These are phyloP conservation scores for Mesocentrotus franciscanus DNA, from an alignment of 53 echinoderm and acorn worm species.

Conservation along the genomic window DNA sequence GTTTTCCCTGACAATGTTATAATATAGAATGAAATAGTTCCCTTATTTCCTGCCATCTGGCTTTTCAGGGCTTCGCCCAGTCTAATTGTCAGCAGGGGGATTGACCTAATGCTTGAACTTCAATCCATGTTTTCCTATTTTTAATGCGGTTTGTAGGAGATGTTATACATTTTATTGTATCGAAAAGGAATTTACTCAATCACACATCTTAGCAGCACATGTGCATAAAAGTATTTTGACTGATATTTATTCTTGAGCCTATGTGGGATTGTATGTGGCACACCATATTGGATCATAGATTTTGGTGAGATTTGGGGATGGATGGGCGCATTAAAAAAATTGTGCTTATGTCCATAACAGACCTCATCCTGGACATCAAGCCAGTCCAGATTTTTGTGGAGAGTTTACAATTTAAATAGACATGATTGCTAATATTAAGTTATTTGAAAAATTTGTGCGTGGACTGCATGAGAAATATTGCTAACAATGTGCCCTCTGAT, in stretches of 20 bases:
- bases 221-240: not conserved
- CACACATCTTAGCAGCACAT: not conserved
- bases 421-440: too few species aligned
- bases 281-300: too few species aligned
- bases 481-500: too few species aligned
- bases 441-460: too few species aligned
- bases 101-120: not conserved
- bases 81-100: conserved; percentile 15
- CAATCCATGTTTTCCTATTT: conserved; percentile 16
- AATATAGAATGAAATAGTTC: not conserved
- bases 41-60: not conserved
- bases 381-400: too few species aligned
- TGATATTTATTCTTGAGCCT: not conserved
- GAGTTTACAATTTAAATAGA: too few species aligned
- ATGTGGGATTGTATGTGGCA: too few species aligned
- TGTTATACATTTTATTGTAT: not conserved
- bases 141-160: not conserved
- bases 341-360: too few species aligned
- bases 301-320: too few species aligned
- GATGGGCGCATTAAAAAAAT: too few species aligned
- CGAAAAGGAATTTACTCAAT: not conserved
- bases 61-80: not conserved
- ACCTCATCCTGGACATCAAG: too few species aligned
- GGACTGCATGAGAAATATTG: too few species aligned
- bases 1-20: not conserved